These are phyloP conservation scores for Mungos mungo DNA, from an alignment of 2,113 vertebrate species.

Conservation along the genomic window DNA sequence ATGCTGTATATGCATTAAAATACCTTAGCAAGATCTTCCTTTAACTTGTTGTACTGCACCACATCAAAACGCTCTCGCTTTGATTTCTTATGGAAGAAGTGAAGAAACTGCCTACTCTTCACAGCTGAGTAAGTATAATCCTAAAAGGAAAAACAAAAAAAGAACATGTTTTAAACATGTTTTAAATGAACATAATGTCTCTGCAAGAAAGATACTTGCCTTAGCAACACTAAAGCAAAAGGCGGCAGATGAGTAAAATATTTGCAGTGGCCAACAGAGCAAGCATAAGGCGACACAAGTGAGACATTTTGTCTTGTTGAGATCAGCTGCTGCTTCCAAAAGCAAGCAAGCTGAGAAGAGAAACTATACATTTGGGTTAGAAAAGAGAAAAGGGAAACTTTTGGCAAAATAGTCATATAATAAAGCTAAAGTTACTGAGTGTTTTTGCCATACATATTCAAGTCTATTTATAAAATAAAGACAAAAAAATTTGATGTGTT, in stretches of 20 bases:
- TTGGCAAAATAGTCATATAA: not conserved
- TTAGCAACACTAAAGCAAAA: not conserved
- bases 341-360: not conserved
- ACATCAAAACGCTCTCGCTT: slow-evolving; percentile 89
- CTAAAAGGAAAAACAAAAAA: slow-evolving; percentile 78
- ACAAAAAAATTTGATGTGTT: not conserved
- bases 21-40: slow-evolving; percentile 92
- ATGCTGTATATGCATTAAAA: not conserved
- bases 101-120: slow-evolving; percentile 92
- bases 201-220: not conserved
- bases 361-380: not conserved
- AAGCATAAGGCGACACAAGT: not conserved
- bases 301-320: not conserved
- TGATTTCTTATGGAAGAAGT: slow-evolving; percentile 91
- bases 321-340: not conserved
- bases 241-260: not conserved
- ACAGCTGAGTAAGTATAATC: slow-evolving; percentile 91
- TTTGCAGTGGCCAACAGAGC: not conserved
- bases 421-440: not conserved
- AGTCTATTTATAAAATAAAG: not conserved
- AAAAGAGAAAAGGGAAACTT: not conserved
- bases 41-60: slow-evolving; percentile 91
- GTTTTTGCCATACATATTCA: not conserved
- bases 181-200: not conserved
- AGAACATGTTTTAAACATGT: not conserved